These are phyloP conservation scores for Amiota minor DNA, from an alignment of 2,888 invertebrate genomes.

Conservation along the genomic window DNA sequence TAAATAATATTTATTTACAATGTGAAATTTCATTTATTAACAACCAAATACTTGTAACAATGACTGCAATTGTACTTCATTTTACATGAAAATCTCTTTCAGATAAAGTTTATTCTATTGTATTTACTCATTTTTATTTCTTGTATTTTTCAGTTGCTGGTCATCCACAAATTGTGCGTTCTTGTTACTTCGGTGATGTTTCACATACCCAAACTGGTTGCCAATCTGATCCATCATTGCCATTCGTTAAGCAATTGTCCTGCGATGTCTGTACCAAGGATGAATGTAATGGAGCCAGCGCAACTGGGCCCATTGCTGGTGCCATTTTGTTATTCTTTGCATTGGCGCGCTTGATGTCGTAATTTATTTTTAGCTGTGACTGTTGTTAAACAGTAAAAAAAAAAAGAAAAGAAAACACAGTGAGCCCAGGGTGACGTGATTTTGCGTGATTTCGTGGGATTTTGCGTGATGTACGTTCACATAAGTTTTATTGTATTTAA, in stretches of 20 bases:
- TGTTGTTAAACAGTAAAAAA: neutral
- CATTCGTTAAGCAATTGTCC: slow-evolving; percentile 61
- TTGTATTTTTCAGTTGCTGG: slow-evolving; percentile 51
- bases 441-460: neutral
- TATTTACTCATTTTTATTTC: neutral
- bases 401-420: neutral
- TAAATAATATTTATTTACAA: no score
- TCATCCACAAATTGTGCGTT: slow-evolving; percentile 51
- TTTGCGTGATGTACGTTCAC: neutral
- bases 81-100: no score
- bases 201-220: slow-evolving; percentile 62
- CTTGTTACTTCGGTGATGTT: slow-evolving; percentile 69
- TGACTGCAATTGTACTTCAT: no score
- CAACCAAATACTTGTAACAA: slow-evolving; percentile 18
- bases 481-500: slow-evolving; percentile 2
- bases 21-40: slow-evolving; percentile 13
- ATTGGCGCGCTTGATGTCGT: slow-evolving; percentile 66
- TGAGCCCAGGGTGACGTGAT: neutral
- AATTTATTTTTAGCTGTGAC: slow-evolving; percentile 40
- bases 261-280: slow-evolving; percentile 68
- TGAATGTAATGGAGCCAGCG: slow-evolving; percentile 65
- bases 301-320: slow-evolving; percentile 58
- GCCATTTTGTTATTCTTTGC: slow-evolving; percentile 65
- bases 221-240: slow-evolving; percentile 59
- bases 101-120: neutral